A percentile compares a stretch with the other conserved stretches of the same genome.
Evolutionary conservation across 2,888 invertebrate genomes (phyloP).

Genomic region (Azorinus chamasolen): DNA sequence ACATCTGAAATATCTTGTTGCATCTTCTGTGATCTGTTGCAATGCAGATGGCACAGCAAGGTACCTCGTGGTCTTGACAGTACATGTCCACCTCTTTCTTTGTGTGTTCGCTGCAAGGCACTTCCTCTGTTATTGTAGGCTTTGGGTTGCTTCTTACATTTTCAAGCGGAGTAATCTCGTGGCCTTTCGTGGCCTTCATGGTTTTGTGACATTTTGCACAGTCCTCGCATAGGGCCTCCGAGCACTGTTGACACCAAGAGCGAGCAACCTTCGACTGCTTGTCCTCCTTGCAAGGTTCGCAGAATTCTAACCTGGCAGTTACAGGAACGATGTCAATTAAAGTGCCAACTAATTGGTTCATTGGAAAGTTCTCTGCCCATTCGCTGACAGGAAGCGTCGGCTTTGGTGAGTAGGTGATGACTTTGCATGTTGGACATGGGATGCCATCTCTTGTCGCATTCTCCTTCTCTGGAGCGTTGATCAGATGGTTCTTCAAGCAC

Average conservation of each 20-base stretch:
- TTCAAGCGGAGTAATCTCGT: conserved; percentile 60
- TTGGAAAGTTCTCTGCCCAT: conserved; percentile 67
- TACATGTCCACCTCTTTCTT: conserved; percentile 65
- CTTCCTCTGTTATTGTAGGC: conserved; percentile 56
- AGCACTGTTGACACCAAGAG: conserved; percentile 67
- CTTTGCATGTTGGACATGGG: conserved; percentile 65
- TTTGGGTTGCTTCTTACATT: conserved; percentile 65
- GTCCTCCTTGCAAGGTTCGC: conserved; percentile 66
- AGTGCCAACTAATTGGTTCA: conserved; percentile 65
- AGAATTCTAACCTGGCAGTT: conserved; percentile 54
- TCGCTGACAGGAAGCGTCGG: conserved; percentile 44
- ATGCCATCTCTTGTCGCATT: conserved; percentile 61
- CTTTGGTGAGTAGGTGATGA: conserved; percentile 49
- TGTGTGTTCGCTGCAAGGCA: conserved; percentile 57
- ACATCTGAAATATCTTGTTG: conserved; percentile 58
- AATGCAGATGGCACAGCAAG: conserved; percentile 65
- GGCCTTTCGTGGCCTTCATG: conserved; percentile 65
- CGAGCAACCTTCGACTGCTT: conserved; percentile 58
- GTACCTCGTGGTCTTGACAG: conserved; percentile 64
- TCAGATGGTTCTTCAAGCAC: conserved; percentile 58
- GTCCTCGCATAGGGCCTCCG: conserved; percentile 66
- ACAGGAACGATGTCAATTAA: conserved; percentile 64
- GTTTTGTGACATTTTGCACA: conserved; percentile 66
- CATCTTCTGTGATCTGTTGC: conserved; percentile 63
- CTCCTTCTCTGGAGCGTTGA: conserved; percentile 53